Conservation (phyloP, 2,797 vertebrate species). For the Cephalopachus bancanus region DNA sequence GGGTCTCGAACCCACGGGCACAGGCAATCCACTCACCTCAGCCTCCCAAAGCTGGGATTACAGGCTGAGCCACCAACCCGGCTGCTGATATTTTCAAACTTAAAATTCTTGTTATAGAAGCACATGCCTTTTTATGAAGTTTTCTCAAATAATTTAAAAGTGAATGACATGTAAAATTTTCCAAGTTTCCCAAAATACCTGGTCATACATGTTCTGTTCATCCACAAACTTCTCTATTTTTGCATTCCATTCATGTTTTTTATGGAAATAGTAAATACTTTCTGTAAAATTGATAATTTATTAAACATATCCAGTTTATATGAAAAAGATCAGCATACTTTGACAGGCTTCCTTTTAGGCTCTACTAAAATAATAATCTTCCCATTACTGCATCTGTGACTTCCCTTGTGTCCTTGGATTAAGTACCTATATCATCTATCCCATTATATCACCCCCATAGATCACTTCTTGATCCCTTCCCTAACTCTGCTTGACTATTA, state of each 20-base stretch:
- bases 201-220: not conserved
- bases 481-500: not conserved
- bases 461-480: not conserved
- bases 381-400: fast-evolving
- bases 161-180: not conserved
- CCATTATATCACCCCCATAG: not conserved
- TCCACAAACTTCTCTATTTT: not conserved
- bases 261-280: not conserved
- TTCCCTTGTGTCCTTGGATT: not conserved
- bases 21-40: no score
- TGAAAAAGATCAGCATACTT: not conserved
- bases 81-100: not conserved
- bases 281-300: not conserved
- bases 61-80: no score
- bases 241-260: not conserved
- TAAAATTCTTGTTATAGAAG: not conserved
- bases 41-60: no score
- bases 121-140: not conserved
- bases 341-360: not conserved
- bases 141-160: constrained; percentile 8
- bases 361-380: not conserved
- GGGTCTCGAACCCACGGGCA: no score
- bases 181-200: not conserved
- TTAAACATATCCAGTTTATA: not conserved
- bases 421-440: not conserved